A percentile compares a stretch with the other conserved stretches of the same genome.
These are phyloP conservation scores for Coendou prehensilis DNA, from an alignment of 2,797 vertebrate species.

Conservation along the genomic window DNA sequence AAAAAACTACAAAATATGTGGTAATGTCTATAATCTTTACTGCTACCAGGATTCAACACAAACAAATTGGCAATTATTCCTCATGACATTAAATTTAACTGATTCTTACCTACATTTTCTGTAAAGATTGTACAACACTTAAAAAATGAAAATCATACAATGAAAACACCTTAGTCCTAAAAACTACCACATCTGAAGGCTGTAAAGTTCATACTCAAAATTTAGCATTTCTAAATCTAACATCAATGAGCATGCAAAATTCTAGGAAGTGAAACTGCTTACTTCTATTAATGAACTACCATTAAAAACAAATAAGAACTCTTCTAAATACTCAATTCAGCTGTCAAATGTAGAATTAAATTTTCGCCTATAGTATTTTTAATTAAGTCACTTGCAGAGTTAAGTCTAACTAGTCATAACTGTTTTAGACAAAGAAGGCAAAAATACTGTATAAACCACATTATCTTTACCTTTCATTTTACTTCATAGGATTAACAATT, in stretches of 20 bases:
- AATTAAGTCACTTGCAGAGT: constrained; percentile 51
- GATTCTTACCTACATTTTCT: constrained; percentile 49
- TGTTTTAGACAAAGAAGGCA: constrained; percentile 72
- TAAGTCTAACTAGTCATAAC: constrained; percentile 64
- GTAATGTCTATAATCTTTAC: constrained; percentile 16
- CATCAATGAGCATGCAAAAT: constrained; percentile 51
- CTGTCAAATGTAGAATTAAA: constrained; percentile 41
- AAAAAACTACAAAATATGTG: constrained; percentile 58
- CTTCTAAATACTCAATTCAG: constrained; percentile 26
- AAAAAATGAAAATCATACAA: neutral
- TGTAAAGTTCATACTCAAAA: constrained; percentile 46
- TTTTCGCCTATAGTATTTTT: constrained; percentile 60
- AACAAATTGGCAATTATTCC: constrained; percentile 51
- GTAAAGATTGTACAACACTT: constrained; percentile 51
- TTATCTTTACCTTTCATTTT: constrained; percentile 77
- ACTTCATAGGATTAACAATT: constrained; percentile 75
- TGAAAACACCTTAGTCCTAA: constrained; percentile 60
- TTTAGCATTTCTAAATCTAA: constrained; percentile 63
- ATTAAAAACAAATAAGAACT: constrained; percentile 57
- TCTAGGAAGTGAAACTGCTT: constrained; percentile 60
- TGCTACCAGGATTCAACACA: constrained; percentile 57
- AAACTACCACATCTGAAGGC: constrained; percentile 28
- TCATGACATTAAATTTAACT: constrained; percentile 55
- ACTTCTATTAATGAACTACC: constrained; percentile 45
- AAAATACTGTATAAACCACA: constrained; percentile 71